Percentiles rank a stretch among this genome's conserved stretches.
Evolutionary conservation across 2,888 invertebrate genomes (phyloP).

Genomic region (Lypha dubia): DNA sequence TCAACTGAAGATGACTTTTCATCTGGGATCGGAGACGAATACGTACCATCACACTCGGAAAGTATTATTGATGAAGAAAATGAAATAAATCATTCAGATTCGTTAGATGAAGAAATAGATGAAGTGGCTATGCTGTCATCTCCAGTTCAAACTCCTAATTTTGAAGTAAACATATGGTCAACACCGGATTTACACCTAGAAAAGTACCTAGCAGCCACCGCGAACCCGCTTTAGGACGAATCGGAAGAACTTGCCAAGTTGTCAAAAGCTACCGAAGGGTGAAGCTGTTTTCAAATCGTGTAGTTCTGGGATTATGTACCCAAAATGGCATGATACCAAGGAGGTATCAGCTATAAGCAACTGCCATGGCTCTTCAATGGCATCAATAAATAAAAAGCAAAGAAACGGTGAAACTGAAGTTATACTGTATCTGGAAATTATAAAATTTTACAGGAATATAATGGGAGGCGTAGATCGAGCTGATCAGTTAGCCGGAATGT

Average conservation of each 20-base stretch:
- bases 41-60: constrained; percentile 25
- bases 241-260: constrained; percentile 18
- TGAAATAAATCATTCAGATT: constrained; percentile 35
- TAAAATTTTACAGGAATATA: constrained; percentile 56
- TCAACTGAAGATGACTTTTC: constrained; percentile 35
- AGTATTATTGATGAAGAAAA: constrained; percentile 37
- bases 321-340: constrained; percentile 25
- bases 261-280: constrained; percentile 29
- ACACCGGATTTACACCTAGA: constrained; percentile 21
- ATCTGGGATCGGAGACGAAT: constrained; percentile 34
- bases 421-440: constrained; percentile 32
- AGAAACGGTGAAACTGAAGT: constrained; percentile 29
- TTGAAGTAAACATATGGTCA: constrained; percentile 21
- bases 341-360: too few species aligned
- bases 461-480: constrained; percentile 64
- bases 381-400: neutral
- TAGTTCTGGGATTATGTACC: constrained; percentile 28
- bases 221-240: constrained; percentile 4
- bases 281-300: constrained; percentile 28
- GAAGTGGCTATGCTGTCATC: constrained; percentile 20
- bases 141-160: constrained; percentile 21
- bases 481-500: constrained; percentile 57
- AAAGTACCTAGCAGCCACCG: constrained; percentile 17
- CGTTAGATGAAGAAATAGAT: constrained; percentile 30
- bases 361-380: too few species aligned